Percentiles rank a stretch among this genome's conserved stretches.
These are phyloP conservation scores for Phylloscopus trochiloides DNA, from an alignment of 2,113 vertebrate species.

Conservation along the genomic window DNA sequence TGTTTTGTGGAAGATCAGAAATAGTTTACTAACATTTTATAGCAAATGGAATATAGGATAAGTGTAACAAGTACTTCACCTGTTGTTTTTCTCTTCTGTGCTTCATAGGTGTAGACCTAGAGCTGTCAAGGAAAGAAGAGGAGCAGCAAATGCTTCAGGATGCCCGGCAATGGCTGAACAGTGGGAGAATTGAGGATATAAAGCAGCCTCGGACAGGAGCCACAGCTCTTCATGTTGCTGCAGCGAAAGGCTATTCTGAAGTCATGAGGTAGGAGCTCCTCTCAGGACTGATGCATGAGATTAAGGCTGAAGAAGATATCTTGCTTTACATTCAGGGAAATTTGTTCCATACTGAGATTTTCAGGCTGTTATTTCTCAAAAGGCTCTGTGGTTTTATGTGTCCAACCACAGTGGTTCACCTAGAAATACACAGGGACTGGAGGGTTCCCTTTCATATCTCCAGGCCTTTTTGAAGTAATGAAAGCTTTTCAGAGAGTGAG, in stretches of 20 bases:
- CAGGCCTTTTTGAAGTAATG: not conserved
- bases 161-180: slow-evolving; percentile 86
- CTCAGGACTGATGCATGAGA: not conserved
- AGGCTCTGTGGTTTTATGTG: not conserved
- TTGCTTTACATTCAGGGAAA: not conserved
- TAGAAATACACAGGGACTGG: not conserved
- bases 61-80: not conserved
- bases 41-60: not conserved
- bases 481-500: not conserved
- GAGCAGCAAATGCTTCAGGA: slow-evolving; percentile 91
- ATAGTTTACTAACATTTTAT: not conserved
- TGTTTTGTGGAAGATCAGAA: not conserved
- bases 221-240: slow-evolving; percentile 90
- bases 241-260: slow-evolving; percentile 92
- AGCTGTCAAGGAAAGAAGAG: slow-evolving; percentile 84
- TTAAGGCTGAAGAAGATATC: not conserved
- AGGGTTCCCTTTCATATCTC: not conserved
- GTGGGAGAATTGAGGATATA: slow-evolving; percentile 77
- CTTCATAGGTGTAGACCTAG: slow-evolving; percentile 84
- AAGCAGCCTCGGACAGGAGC: slow-evolving; percentile 86
- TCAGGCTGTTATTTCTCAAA: not conserved
- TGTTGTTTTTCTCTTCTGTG: not conserved
- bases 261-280: slow-evolving; percentile 84
- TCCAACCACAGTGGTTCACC: not conserved
- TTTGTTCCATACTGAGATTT: not conserved